Base-by-base conservation (phyloP, 2,888 invertebrate species). In the Schizaphis graminum region DNA sequence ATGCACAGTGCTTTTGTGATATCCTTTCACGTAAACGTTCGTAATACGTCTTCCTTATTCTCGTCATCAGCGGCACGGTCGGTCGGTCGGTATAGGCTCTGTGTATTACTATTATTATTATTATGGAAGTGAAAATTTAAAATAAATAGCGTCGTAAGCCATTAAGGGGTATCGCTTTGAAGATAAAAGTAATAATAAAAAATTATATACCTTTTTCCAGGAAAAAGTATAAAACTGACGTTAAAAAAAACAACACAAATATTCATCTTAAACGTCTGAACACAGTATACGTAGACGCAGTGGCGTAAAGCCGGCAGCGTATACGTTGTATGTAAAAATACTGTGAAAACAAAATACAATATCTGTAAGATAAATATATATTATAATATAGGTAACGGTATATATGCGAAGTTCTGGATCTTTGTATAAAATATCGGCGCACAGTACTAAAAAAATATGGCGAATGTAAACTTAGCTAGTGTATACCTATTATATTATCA, bases 181-280 rank as follows among this genome's bases (percentile, higher is more conserved):
- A 61, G 93, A 90, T 94, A 94, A 94, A 94, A 90, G 93, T 91
- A 91, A 94, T 94, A 90, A 94, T 35, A 94, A 90, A 90, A 94
- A 94, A 94, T 47, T 57, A 56, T 90, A 61, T 53, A 93, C 44
- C 61, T 41, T 90, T 90, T 93, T 61, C 93, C 61, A 0, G 89
- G 47, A 86, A 86, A 84, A 85, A 90, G 85, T 85, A 88, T 89
- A 89, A 93, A 77, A 77, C 49, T 77, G 44, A 67, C 88, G 77
- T 77, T 88, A 67, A 77, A 89, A 87, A 85, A 61, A 77, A 56
- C 57, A 84, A 89, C 44, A 77, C 89, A 89, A 57, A 35, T 89
- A 89, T 93, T 93, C 84, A 56, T 93, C 89, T 93, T 89, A 93
- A 89, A 84, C 84, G 56, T 93, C 35, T 93, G 77, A 21, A 84